These are phyloP conservation scores for Gisinianus flammeolus DNA, from an alignment of 2,888 invertebrate genomes.

Conservation along the genomic window DNA sequence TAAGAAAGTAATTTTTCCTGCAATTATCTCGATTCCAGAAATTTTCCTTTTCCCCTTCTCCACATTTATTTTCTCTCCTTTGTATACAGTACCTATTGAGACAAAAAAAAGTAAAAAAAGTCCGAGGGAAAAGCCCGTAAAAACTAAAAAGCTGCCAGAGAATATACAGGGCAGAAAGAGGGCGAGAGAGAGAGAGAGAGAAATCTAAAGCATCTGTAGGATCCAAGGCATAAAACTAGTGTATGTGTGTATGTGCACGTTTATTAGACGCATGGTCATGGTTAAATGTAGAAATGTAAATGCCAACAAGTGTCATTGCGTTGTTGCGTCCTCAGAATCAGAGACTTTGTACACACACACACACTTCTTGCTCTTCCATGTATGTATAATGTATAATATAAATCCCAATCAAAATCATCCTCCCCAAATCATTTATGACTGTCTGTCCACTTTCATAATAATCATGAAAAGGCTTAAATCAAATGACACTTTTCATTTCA, in stretches of 20 bases:
- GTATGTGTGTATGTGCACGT: constrained; percentile 21
- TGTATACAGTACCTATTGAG: no score
- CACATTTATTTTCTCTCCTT: background rate
- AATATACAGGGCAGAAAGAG: no score
- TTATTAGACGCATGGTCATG: constrained; percentile 17
- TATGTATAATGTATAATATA: background rate
- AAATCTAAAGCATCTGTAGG: no score
- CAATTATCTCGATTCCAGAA: no score
- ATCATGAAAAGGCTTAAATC: background rate
- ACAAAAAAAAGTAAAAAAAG: no score
- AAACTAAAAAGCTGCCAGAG: no score
- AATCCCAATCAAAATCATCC: background rate
- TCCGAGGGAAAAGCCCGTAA: no score
- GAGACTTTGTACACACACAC: background rate
- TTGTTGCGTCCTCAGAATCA: constrained; percentile 8
- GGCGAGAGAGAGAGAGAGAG: no score
- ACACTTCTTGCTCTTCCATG: background rate
- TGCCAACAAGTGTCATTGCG: constrained; percentile 14
- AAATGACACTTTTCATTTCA: no score
- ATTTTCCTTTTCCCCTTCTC: background rate
- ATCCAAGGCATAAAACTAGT: no score
- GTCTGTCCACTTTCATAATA: background rate
- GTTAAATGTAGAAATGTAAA: constrained; percentile 5
- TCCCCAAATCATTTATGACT: background rate
- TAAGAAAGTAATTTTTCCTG: no score